Evolutionary conservation across 2,113 vertebrate genomes (phyloP).

Genomic region (Siniperca chuatsi): DNA sequence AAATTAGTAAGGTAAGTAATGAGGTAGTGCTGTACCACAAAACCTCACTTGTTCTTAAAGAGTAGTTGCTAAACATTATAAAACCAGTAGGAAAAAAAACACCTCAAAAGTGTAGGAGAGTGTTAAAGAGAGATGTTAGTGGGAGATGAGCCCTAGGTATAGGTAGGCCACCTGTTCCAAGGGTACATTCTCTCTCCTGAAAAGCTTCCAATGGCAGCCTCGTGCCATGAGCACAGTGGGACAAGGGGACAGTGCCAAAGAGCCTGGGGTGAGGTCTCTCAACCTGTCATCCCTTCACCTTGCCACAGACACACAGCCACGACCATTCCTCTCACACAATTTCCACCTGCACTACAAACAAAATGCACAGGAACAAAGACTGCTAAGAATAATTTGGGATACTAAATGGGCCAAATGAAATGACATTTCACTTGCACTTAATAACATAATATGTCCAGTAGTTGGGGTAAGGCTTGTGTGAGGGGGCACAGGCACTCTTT

Average conservation of each 20-base stretch:
- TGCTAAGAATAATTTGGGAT: slow-evolving; percentile 27
- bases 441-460: slow-evolving; percentile 34
- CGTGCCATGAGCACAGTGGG: slow-evolving; percentile 83
- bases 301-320: slow-evolving; percentile 69
- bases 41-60: slow-evolving; percentile 6
- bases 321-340: slow-evolving; percentile 48
- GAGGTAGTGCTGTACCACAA: neutral
- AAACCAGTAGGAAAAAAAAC: slow-evolving; percentile 30
- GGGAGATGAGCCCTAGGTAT: slow-evolving; percentile 79
- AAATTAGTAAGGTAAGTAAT: neutral
- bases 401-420: slow-evolving; percentile 36
- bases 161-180: slow-evolving; percentile 87
- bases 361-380: slow-evolving; percentile 38
- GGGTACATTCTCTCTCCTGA: slow-evolving; percentile 83
- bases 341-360: slow-evolving; percentile 46
- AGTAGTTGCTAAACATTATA: slow-evolving; percentile 28
- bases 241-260: slow-evolving; percentile 81
- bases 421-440: slow-evolving; percentile 49
- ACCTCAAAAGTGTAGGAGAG: slow-evolving; percentile 33
- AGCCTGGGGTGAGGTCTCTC: slow-evolving; percentile 86
- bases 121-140: slow-evolving; percentile 78
- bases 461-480: slow-evolving; percentile 29
- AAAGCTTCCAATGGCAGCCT: slow-evolving; percentile 81
- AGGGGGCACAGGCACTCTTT: slow-evolving; percentile 15
- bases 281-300: slow-evolving; percentile 85